Evolutionary conservation across 2,888 invertebrate species (phyloP).

Genomic region (Phyllotreta striolata): DNA sequence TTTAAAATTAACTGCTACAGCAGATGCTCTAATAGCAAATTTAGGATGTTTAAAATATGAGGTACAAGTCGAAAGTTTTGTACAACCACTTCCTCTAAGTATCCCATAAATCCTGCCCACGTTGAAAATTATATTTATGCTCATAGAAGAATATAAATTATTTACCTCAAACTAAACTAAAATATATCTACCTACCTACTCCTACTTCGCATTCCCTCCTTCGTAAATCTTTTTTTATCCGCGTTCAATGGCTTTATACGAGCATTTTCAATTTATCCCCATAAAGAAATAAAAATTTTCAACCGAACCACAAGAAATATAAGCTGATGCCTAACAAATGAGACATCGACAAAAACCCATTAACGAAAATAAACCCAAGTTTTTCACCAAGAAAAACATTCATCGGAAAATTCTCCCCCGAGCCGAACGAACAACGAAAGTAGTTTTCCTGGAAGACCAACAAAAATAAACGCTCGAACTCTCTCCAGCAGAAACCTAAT

Average conservation of each 20-base stretch:
- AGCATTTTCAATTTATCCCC: neutral
- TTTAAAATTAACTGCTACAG: too few species aligned
- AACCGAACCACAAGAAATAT: too few species aligned
- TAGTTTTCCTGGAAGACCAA: conserved; percentile 7
- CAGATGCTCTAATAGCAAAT: too few species aligned
- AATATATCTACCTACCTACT: conserved; percentile 6
- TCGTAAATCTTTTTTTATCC: conserved; percentile 4
- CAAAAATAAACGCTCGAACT: conserved; percentile 5
- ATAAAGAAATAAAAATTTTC: too few species aligned
- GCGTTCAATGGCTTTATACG: too few species aligned
- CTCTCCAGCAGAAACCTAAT: neutral
- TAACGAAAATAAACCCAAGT: neutral
- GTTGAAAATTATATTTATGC: conserved; percentile 1
- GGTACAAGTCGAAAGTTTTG: neutral
- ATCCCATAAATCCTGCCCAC: conserved; percentile 4
- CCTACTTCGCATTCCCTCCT: neutral
- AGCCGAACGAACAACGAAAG: neutral
- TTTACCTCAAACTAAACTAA: conserved; percentile 4
- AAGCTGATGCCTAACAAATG: too few species aligned
- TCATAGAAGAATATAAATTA: conserved; percentile 6
- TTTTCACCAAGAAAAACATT: neutral
- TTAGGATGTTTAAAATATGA: too few species aligned
- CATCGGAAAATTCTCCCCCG: neutral
- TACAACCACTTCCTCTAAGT: neutral
- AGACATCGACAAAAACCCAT: too few species aligned